These are phyloP conservation scores for Pyrrhosoma nymphula DNA, from an alignment of 2,888 invertebrate species.

Conservation along the genomic window DNA sequence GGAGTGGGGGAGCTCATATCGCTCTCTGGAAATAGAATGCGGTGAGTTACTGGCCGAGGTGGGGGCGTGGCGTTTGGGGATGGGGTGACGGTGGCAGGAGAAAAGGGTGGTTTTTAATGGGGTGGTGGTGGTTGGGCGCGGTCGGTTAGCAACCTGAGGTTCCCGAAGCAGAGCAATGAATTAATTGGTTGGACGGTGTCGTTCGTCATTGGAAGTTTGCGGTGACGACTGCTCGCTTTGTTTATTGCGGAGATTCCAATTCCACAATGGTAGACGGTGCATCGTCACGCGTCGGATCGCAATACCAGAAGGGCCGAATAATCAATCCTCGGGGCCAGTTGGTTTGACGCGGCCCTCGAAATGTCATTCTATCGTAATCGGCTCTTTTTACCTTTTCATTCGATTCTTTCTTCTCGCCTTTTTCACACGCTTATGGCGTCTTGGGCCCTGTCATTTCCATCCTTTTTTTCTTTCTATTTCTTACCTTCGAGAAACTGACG, in stretches of 20 bases:
- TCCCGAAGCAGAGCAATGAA: neutral
- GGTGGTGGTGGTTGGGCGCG: neutral
- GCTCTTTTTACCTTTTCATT: neutral
- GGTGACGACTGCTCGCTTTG: neutral
- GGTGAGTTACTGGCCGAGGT: neutral
- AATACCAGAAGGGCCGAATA: neutral
- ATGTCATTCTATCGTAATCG: neutral
- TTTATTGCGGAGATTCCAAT: neutral
- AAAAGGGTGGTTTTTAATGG: neutral
- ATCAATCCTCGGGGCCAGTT: neutral
- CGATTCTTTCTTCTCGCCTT: neutral
- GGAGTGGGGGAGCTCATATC: neutral
- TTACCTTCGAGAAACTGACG: too few species aligned
- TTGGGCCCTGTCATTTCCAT: too few species aligned
- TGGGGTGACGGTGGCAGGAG: neutral
- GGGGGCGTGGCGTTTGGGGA: neutral
- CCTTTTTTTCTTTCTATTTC: too few species aligned
- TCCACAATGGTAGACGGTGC: neutral
- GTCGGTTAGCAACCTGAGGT: neutral
- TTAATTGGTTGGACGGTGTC: neutral
- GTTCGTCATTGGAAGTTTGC: neutral
- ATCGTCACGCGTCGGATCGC: neutral
- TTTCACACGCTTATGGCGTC: neutral
- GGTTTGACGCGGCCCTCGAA: neutral
- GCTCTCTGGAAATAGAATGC: neutral